Conservation (phyloP, 2,797 vertebrate genomes). For the Oreochromis grahami region DNA sequence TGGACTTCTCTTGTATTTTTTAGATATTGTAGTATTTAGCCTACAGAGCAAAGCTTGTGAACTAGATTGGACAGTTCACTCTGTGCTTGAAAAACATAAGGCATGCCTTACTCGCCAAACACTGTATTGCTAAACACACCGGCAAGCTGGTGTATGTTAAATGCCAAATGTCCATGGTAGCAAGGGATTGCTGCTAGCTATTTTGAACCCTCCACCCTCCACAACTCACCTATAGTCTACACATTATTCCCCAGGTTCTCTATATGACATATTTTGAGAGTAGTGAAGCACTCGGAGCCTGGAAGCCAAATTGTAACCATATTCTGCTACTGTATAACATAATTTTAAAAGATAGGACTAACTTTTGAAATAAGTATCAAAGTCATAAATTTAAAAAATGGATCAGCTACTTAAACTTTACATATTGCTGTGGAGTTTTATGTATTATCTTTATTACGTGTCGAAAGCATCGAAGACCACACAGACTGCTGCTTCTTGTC, state of each 20-base stretch:
- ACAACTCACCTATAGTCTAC: neutral
- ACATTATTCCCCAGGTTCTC: neutral
- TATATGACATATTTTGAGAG: neutral
- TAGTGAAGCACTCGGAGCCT: neutral
- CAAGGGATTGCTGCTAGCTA: neutral
- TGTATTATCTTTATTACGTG: neutral
- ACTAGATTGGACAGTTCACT: neutral
- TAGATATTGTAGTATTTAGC: neutral
- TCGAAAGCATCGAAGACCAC: conserved; percentile 23
- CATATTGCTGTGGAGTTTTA: neutral
- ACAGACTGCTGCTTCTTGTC: neutral
- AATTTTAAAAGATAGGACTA: neutral
- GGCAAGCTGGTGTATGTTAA: neutral
- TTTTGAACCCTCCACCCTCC: neutral
- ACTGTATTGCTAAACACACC: neutral
- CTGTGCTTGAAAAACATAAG: neutral
- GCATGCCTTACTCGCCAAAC: neutral
- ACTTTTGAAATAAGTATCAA: neutral
- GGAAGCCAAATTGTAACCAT: neutral
- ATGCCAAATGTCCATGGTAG: neutral
- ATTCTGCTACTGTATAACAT: neutral
- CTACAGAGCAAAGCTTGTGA: neutral
- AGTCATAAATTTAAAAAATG: neutral
- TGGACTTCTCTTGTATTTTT: neutral
- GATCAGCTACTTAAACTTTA: neutral